These are phyloP conservation scores for Mobula hypostoma DNA, from an alignment of 2,113 vertebrate genomes.

Conservation along the genomic window DNA sequence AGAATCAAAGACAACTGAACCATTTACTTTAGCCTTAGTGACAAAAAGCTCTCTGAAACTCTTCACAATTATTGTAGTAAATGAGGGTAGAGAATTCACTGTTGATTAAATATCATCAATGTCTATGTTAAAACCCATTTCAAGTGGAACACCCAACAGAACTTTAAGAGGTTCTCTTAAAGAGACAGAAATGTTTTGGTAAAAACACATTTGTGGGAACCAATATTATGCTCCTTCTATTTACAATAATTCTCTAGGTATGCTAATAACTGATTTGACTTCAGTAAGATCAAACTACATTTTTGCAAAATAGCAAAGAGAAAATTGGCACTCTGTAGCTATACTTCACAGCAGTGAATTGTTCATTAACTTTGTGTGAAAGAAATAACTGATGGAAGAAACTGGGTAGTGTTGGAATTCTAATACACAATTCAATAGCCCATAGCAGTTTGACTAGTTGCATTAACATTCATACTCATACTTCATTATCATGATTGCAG, in stretches of 20 bases:
- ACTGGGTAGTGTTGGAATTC: too few relatives aligned
- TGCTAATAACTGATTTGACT: slow-evolving; percentile 4
- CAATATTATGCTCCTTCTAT: background rate
- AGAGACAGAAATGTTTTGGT: background rate
- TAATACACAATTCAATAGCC: too few relatives aligned
- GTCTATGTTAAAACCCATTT: background rate
- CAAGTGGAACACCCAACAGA: background rate
- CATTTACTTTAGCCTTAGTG: too few relatives aligned
- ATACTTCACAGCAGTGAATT: background rate
- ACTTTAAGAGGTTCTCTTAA: background rate
- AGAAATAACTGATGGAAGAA: background rate
- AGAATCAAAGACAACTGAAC: too few relatives aligned
- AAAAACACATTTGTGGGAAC: slow-evolving; percentile 22
- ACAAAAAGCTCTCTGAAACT: too few relatives aligned
- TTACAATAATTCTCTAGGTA: background rate
- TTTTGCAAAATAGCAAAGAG: background rate
- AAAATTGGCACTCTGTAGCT: background rate
- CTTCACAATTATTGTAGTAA: too few relatives aligned
- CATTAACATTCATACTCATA: too few relatives aligned
- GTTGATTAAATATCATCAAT: too few relatives aligned
- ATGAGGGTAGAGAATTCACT: too few relatives aligned
- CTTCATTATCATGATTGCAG: too few relatives aligned
- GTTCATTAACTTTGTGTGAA: background rate
- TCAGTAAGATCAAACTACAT: background rate
- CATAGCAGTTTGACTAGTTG: too few relatives aligned